Evolutionary conservation across 2,113 vertebrate species (phyloP), one percentile per base, ranked within the genome.

Genomic region (Rhagologus leucostigma): DNA sequence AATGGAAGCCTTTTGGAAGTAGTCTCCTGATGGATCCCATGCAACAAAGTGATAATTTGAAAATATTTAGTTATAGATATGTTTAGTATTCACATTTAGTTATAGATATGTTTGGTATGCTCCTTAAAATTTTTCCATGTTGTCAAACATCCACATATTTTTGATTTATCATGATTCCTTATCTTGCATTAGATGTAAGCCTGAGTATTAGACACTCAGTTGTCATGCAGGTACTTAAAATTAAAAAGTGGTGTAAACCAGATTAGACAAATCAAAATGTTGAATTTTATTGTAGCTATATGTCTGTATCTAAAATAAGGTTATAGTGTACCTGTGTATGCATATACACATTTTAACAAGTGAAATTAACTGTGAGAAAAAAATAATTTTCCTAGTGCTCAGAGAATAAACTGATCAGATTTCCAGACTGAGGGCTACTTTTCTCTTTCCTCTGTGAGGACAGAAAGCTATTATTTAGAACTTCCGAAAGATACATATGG

Each of bases 251-350:
- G 0, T 14, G 7, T 62, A 85, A 76, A 4, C 1, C 15, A 75
- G 46, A 75, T 55, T 33, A 84, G 11, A 32, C 18, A 87, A 84
- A 77, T 39, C 21, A 80, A 77, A 89, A 15, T 8, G 47, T 17
- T 59, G 18, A 35, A 5, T 89, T 42, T 77, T 32, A 44, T 32
- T 69, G 19, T 55, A 56, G 11, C 10, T 67, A 26, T 56, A 26
- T n/a, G 30, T 37, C 13, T 74, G 2, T 37, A 27, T 23, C 13
- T 46, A 64, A 78, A 87, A 85, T 42, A 47, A 6, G 16, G 26
- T 18, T 88, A 24, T 0, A 0, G 4, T 49, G 21, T 41, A 35
- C 1, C 0, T 21, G 1, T 37, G 10, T 53, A 16, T 65, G 3
- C 1, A 2, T 24, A 11, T 21, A 41, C 13, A 37, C 8, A n/a